Conservation (phyloP, 37 sponge, comb jelly and placozoan genomes). For the Mnemiopsis leidyi region DNA sequence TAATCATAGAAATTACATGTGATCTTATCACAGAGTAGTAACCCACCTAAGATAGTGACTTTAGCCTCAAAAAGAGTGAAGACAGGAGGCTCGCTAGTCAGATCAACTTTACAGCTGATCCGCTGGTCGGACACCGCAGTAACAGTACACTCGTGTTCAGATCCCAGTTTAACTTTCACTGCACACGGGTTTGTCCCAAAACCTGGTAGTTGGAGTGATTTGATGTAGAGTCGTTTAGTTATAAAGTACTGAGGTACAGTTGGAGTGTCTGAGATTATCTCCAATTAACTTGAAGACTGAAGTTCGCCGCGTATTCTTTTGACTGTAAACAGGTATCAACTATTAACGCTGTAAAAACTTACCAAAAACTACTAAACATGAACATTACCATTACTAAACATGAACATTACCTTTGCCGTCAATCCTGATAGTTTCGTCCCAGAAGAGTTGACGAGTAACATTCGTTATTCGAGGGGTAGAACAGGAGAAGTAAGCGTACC, state of each 20-base stretch:
- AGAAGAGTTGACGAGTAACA: not conserved
- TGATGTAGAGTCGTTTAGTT: not conserved
- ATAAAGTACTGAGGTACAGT: too few relatives aligned
- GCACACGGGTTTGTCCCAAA: not conserved
- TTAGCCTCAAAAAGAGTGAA: not conserved
- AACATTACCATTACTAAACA: too few relatives aligned
- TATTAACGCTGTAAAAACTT: too few relatives aligned
- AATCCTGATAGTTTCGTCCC: conserved; percentile 40
- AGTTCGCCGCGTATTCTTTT: too few relatives aligned
- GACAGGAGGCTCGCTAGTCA: not conserved
- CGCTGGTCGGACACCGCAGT: not conserved
- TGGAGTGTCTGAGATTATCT: too few relatives aligned
- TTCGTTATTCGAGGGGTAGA: not conserved
- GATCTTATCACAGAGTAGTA: not conserved
- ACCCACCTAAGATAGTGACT: not conserved
- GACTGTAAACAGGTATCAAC: too few relatives aligned
- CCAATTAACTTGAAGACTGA: too few relatives aligned
- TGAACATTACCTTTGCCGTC: not conserved
- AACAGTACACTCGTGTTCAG: conserved; percentile 1
- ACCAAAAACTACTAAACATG: too few relatives aligned
- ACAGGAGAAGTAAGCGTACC: not conserved
- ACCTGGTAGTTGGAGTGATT: not conserved
- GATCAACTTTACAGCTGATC: conserved; percentile 14
- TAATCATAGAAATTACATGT: too few relatives aligned
- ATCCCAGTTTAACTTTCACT: conserved; percentile 23